phyloP scores from a whole-genome alignment of 1,140 invertebrate species.

The Anadara kagoshimensis region DNA sequence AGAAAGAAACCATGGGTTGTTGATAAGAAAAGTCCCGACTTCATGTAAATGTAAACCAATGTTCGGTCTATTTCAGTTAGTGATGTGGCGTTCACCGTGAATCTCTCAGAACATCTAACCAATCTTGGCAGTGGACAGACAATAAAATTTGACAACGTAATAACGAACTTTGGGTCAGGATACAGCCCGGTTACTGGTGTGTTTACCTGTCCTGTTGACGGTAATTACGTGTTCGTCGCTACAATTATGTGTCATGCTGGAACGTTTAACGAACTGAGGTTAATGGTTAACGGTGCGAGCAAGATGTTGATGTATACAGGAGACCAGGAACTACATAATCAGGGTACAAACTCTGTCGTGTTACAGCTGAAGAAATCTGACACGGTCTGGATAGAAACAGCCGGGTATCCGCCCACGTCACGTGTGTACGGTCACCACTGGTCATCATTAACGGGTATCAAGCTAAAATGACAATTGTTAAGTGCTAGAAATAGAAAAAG shows the following conservation, averaged over 20 bases:
- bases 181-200: constrained; percentile 8
- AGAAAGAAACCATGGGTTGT: too few species aligned
- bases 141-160: constrained; percentile 16
- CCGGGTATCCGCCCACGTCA: not conserved
- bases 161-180: constrained; percentile 1
- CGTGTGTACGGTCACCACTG: constrained; percentile 15
- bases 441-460: constrained; percentile 7
- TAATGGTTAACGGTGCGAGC: constrained; percentile 3
- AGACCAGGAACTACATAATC: not conserved
- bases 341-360: constrained; percentile 14
- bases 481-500: too few species aligned
- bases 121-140: constrained; percentile 7
- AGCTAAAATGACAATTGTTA: too few species aligned
- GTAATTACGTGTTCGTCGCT: constrained; percentile 10
- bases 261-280: constrained; percentile 7
- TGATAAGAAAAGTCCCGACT: too few species aligned
- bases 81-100: constrained; percentile 5
- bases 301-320: constrained; percentile 9
- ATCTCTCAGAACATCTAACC: constrained; percentile 3
- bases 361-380: not conserved
- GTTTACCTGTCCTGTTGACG: constrained; percentile 13
- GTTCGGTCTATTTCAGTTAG: too few species aligned
- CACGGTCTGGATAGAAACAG: constrained; percentile 8
- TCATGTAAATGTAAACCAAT: too few species aligned
- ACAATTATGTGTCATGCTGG: constrained; percentile 11